Conservation (phyloP, 2,888 invertebrate genomes). For the Rhagonycha lutea region DNA sequence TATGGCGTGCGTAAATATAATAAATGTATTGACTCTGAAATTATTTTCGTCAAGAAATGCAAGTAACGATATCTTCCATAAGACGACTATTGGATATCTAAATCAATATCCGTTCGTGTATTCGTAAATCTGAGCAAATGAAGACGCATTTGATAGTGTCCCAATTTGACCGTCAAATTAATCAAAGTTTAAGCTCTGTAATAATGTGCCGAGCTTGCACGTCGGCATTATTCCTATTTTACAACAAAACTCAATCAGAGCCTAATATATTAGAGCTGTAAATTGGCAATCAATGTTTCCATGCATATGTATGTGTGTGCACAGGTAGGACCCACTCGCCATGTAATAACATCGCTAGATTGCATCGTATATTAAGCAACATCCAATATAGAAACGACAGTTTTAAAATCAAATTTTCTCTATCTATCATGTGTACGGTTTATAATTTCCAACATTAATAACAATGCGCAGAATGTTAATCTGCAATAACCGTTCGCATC, state of each 20-base stretch:
- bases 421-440: slow-evolving; percentile 55
- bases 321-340: slow-evolving; percentile 40
- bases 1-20: background rate
- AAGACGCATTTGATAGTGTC: slow-evolving; percentile 47
- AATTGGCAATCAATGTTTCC: slow-evolving; percentile 60
- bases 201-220: slow-evolving; percentile 55
- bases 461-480: slow-evolving; percentile 56
- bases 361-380: slow-evolving; percentile 58
- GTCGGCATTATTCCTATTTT: slow-evolving; percentile 59
- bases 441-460: slow-evolving; percentile 57
- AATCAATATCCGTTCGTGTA: slow-evolving; percentile 15
- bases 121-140: slow-evolving; percentile 34
- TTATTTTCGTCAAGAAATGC: background rate
- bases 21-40: background rate
- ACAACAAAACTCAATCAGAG: slow-evolving; percentile 59
- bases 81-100: background rate
- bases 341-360: slow-evolving; percentile 56
- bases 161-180: slow-evolving; percentile 54
- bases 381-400: slow-evolving; percentile 52
- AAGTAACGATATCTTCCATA: background rate
- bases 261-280: slow-evolving; percentile 59
- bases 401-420: slow-evolving; percentile 59
- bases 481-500: slow-evolving; percentile 56
- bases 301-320: slow-evolving; percentile 55
- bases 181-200: slow-evolving; percentile 58